phyloP scores from a whole-genome alignment of 2,888 invertebrate species.

The Barypeithes pellucidus region DNA sequence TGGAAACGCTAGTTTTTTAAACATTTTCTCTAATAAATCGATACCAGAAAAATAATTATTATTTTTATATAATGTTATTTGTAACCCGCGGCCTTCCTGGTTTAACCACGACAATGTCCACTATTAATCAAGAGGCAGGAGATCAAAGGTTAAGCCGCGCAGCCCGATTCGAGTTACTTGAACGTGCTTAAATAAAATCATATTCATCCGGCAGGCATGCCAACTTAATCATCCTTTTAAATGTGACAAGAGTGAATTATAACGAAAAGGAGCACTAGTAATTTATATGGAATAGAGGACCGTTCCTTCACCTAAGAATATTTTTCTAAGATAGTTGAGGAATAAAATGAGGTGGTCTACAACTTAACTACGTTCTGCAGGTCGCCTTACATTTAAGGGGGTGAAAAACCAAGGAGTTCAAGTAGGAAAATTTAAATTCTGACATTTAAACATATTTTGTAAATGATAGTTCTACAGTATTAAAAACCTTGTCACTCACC shows the following conservation, averaged over 20 bases:
- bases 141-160: constrained; percentile 39
- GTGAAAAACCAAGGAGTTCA: too few species aligned
- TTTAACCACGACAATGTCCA: constrained; percentile 19
- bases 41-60: neutral
- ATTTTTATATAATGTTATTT: constrained; percentile 28
- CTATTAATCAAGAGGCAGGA: constrained; percentile 38
- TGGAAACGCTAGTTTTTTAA: neutral
- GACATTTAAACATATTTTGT: too few species aligned
- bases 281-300: too few species aligned
- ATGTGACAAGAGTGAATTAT: neutral
- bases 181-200: constrained; percentile 36
- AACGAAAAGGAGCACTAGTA: too few species aligned
- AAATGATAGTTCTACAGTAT: too few species aligned
- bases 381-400: too few species aligned
- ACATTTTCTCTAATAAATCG: constrained; percentile 4
- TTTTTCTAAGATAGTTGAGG: too few species aligned
- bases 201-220: constrained; percentile 31
- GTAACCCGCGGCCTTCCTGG: constrained; percentile 37
- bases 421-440: too few species aligned
- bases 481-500: too few species aligned
- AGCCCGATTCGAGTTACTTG: constrained; percentile 29
- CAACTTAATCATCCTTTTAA: constrained; percentile 28
- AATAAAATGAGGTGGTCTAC: too few species aligned
- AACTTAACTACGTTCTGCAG: too few species aligned
- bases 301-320: too few species aligned